Conservation (phyloP, 2,797 vertebrate species). For the Cichlasoma orientale region DNA sequence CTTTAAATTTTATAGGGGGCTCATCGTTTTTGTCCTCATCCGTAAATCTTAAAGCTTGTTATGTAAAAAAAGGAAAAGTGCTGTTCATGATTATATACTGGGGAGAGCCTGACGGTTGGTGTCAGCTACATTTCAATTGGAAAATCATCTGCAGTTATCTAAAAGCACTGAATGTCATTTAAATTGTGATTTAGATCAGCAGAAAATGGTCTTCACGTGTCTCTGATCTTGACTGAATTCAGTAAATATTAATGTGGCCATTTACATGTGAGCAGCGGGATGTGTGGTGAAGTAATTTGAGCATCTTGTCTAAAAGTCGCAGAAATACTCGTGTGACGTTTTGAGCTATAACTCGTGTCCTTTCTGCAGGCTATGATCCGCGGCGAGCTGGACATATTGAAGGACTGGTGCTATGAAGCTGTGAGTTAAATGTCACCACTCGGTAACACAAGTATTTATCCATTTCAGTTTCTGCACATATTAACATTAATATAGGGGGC, state of each 20-base stretch:
- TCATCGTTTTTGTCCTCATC: no score
- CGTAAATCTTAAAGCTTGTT: background rate
- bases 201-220: background rate
- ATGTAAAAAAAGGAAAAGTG: background rate
- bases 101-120: background rate
- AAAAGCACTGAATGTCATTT: background rate
- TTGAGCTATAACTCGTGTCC: background rate
- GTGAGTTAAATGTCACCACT: conserved; percentile 77
- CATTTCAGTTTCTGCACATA: background rate
- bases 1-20: no score
- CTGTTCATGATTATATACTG: background rate
- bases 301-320: background rate
- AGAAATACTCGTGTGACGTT: background rate
- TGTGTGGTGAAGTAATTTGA: background rate
- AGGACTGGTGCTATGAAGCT: conserved; percentile 95
- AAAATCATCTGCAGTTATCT: background rate
- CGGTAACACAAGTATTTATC: background rate
- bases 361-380: conserved; percentile 87
- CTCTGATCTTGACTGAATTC: background rate
- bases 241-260: background rate
- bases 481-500: background rate
- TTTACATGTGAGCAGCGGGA: background rate
- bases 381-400: conserved; percentile 91
- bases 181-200: background rate
- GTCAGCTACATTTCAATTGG: background rate